Percentiles rank a stretch among this genome's conserved stretches.
phyloP scores from a whole-genome alignment of 1,140 invertebrate genomes.

The Zaprionus kolodkinae region DNA sequence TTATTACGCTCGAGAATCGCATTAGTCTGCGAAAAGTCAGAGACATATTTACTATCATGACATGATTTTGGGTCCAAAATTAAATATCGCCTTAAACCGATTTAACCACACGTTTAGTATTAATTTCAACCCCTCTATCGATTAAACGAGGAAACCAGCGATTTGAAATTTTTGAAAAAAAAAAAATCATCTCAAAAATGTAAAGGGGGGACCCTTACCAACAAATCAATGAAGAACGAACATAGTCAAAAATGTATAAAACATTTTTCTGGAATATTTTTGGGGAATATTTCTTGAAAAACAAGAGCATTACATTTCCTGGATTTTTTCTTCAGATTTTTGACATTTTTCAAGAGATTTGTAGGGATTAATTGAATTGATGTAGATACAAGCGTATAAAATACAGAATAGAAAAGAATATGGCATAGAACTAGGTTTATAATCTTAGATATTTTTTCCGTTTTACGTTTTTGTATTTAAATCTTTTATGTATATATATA shows the following conservation, averaged over 20 bases:
- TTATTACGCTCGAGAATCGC: constrained; percentile 6
- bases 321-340: not conserved
- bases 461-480: too few species aligned
- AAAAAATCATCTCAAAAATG: too few species aligned
- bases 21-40: constrained; percentile 2
- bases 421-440: not conserved
- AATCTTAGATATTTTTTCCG: not conserved
- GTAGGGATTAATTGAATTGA: not conserved
- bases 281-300: not conserved
- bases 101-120: too few species aligned
- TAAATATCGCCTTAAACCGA: too few species aligned
- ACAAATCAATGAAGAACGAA: too few species aligned
- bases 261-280: not conserved
- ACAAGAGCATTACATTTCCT: not conserved
- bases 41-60: not conserved
- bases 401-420: not conserved
- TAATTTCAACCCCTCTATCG: too few species aligned
- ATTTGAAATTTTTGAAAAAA: too few species aligned
- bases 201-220: too few species aligned
- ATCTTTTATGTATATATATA: too few species aligned
- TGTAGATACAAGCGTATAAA: not conserved
- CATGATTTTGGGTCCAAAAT: too few species aligned
- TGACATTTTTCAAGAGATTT: not conserved
- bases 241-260: not conserved
- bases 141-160: too few species aligned